phyloP scores from a whole-genome alignment of 2,113 vertebrate genomes.

The Lophius piscatorius region DNA sequence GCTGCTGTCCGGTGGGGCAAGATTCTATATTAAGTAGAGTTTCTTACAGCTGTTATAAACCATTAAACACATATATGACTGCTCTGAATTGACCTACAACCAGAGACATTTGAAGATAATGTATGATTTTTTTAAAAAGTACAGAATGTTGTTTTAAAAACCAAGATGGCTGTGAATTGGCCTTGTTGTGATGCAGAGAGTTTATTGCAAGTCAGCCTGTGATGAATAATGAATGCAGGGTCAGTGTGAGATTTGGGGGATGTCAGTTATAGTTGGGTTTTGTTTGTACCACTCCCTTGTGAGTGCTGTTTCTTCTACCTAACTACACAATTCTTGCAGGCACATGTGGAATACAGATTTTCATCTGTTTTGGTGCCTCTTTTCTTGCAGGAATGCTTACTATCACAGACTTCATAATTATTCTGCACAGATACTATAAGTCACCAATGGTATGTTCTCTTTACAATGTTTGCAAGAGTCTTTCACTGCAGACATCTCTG shows the following conservation, averaged over 20 bases:
- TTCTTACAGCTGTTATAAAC: slow-evolving; percentile 44
- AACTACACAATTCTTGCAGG: slow-evolving; percentile 17
- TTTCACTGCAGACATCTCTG: not conserved
- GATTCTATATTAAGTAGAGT: slow-evolving; percentile 40
- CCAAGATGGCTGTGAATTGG: slow-evolving; percentile 9
- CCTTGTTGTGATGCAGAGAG: slow-evolving; percentile 31
- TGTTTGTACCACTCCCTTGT: slow-evolving; percentile 47
- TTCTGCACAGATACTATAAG: slow-evolving; percentile 99
- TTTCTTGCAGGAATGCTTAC: slow-evolving; percentile 93
- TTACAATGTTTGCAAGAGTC: not conserved
- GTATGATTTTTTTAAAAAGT: too few species aligned
- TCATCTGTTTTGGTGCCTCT: slow-evolving; percentile 13
- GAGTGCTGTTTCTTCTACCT: slow-evolving; percentile 6
- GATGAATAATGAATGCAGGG: slow-evolving; percentile 67
- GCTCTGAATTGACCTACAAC: slow-evolving; percentile 16
- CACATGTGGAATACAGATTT: not conserved
- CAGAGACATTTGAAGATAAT: not conserved
- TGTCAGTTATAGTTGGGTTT: slow-evolving; percentile 6
- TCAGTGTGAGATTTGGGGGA: slow-evolving; percentile 16
- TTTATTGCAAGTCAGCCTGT: slow-evolving; percentile 39
- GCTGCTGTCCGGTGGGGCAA: slow-evolving; percentile 15
- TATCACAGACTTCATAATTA: slow-evolving; percentile 99
- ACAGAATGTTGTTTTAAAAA: too few species aligned
- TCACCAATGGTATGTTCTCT: slow-evolving; percentile 89
- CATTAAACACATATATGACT: slow-evolving; percentile 40